Conservation (phyloP, 92 coral and sea anemone genomes). For the Parazoanthus atlanticus region DNA sequence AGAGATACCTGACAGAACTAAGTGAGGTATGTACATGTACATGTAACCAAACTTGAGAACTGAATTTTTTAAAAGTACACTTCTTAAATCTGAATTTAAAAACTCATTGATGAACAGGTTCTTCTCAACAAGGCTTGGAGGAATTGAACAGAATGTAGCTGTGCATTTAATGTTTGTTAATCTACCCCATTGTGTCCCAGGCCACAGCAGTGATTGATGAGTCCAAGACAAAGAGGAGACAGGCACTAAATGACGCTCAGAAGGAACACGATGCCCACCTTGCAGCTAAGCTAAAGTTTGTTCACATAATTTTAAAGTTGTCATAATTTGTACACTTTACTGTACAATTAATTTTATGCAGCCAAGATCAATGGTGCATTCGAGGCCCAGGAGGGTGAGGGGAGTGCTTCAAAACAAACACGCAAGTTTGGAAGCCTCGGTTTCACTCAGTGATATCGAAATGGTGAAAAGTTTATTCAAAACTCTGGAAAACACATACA, state of each 20-base stretch:
- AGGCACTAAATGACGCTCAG: constrained; percentile 84
- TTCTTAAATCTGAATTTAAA: too few species aligned
- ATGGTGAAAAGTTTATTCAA: too few species aligned
- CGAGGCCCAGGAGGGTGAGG: too few species aligned
- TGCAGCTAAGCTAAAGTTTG: constrained; percentile 25
- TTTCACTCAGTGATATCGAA: too few species aligned
- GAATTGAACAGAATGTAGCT: background rate
- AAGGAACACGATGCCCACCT: constrained; percentile 83
- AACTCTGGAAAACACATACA: too few species aligned
- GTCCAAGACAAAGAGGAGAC: constrained; percentile 81
- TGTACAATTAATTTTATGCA: too few species aligned
- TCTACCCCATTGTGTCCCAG: constrained; percentile 44
- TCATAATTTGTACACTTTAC: too few species aligned
- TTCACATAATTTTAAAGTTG: background rate
- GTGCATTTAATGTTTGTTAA: background rate
- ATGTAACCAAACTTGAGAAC: background rate
- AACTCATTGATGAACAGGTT: background rate
- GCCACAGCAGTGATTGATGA: constrained; percentile 91
- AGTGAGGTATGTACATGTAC: constrained; percentile 65
- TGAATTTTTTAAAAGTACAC: too few species aligned
- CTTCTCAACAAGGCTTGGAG: background rate
- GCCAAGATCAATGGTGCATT: too few species aligned
- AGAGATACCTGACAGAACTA: constrained; percentile 83
- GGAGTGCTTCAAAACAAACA: too few species aligned
- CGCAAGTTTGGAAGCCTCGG: too few species aligned